Conservation (phyloP, 2,797 vertebrate genomes). For the Sebastes taczanowskii region DNA sequence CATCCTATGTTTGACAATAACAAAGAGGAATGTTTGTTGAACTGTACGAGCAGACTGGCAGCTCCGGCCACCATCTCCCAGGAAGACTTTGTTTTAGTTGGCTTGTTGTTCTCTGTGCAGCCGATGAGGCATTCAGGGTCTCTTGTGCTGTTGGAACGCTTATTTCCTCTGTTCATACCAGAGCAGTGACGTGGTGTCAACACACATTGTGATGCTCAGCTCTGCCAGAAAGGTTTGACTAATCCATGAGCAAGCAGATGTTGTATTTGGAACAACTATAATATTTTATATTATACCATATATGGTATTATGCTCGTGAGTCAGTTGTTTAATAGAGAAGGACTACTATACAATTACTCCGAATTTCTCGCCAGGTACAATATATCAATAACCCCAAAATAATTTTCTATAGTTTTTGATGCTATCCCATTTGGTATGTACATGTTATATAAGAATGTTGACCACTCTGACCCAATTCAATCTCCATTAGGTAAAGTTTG, state of each 20-base stretch:
- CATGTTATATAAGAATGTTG: no score
- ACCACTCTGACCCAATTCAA: no score
- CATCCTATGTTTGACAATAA: background rate
- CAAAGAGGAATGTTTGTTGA: constrained; percentile 6
- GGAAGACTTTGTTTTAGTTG: constrained; percentile 13
- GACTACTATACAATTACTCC: no score
- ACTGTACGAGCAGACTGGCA: background rate
- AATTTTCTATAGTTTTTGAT: no score
- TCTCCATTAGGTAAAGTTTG: no score
- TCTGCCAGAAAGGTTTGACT: background rate
- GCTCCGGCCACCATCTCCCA: background rate
- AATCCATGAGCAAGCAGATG: background rate
- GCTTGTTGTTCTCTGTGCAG: constrained; percentile 6
- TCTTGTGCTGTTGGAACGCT: constrained; percentile 10
- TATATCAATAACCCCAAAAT: no score
- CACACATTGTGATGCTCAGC: constrained; percentile 2
- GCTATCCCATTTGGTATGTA: no score
- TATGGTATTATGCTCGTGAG: no score
- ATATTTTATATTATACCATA: no score
- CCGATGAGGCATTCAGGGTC: constrained; percentile 27
- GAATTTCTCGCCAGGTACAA: no score
- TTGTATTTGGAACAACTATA: no score
- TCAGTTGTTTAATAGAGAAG: no score
- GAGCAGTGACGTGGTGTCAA: constrained; percentile 42
- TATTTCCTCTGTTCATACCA: constrained; percentile 53